Conservation (phyloP, 1,140 invertebrate species). For the Chymomyza costata region DNA sequence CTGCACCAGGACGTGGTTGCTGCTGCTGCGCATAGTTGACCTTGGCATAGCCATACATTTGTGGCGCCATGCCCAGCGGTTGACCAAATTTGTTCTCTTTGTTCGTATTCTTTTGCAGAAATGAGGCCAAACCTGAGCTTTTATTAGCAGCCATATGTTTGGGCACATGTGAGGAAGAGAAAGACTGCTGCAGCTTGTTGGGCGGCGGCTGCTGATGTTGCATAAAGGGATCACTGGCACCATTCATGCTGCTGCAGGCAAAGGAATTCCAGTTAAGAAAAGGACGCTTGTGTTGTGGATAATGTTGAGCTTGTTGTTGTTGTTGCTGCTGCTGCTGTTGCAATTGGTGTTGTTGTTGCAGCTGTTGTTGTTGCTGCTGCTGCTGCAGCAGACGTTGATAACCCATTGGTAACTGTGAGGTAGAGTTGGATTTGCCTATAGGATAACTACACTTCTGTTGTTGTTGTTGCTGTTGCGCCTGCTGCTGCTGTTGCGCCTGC, state of each 20-base stretch:
- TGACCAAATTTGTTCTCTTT: conserved; percentile 67
- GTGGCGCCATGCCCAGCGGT: conserved; percentile 44
- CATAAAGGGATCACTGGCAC: conserved; percentile 58
- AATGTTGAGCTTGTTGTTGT: conserved; percentile 23
- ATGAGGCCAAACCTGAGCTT: conserved; percentile 35
- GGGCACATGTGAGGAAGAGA: conserved; percentile 55
- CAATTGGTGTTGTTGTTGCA: conserved; percentile 21
- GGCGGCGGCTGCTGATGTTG: conserved; percentile 48
- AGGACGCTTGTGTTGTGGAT: conserved; percentile 63
- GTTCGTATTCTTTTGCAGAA: conserved; percentile 56
- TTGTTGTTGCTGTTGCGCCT: conserved; percentile 8
- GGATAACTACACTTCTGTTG: conserved; percentile 47
- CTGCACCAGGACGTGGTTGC: conserved; percentile 23
- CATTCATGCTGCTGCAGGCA: conserved; percentile 62
- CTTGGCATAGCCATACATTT: conserved; percentile 47
- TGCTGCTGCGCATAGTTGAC: conserved; percentile 19
- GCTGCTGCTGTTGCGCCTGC: conserved; percentile 31
- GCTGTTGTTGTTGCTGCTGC: conserved; percentile 41
- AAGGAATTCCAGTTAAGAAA: conserved; percentile 69
- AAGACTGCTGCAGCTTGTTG: conserved; percentile 31
- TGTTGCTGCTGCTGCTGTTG: conserved; percentile 28
- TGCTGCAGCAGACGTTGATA: conserved; percentile 50
- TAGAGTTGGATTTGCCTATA: conserved; percentile 68
- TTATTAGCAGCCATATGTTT: conserved; percentile 42
- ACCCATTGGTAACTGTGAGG: conserved; percentile 61